Conservation (phyloP, 1,140 invertebrate species). For the Melipona quadrifasciata region DNA sequence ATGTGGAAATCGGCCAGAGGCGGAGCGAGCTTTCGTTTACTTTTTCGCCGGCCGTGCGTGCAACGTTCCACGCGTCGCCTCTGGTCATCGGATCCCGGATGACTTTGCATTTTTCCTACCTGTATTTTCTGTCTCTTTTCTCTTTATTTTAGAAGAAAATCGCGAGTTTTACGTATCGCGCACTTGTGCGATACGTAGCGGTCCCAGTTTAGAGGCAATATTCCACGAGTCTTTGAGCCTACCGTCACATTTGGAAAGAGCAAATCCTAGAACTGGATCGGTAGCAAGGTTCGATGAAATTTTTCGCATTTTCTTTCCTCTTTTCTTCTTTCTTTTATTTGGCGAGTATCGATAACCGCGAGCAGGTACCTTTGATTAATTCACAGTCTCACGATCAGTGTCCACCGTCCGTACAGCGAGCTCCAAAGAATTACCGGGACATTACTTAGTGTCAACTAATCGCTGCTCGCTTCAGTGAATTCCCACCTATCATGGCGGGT, state of each 20-base stretch:
- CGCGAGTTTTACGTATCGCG: too few species aligned
- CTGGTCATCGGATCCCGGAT: background rate
- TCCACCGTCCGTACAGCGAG: background rate
- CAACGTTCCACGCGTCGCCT: background rate
- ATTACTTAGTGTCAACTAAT: conserved; percentile 49
- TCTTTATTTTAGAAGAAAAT: too few species aligned
- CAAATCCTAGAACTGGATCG: background rate
- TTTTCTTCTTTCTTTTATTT: background rate
- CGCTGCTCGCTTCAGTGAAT: conserved; percentile 36
- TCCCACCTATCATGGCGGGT: conserved; percentile 23
- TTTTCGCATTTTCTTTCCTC: too few species aligned
- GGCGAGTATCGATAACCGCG: too few species aligned
- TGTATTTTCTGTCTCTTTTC: too few species aligned
- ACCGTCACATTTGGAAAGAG: background rate
- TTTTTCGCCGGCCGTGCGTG: background rate
- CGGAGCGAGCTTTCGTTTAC: background rate
- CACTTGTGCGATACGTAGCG: too few species aligned
- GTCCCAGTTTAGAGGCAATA: background rate
- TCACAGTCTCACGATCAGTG: background rate
- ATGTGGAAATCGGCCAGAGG: conserved; percentile 3
- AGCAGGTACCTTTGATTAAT: conserved; percentile 3
- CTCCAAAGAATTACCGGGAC: conserved; percentile 12
- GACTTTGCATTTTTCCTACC: background rate
- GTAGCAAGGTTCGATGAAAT: background rate
- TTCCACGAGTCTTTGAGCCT: background rate